Base-by-base conservation (phyloP, 2,888 invertebrate species). In the Seladonia tumulorum region DNA sequence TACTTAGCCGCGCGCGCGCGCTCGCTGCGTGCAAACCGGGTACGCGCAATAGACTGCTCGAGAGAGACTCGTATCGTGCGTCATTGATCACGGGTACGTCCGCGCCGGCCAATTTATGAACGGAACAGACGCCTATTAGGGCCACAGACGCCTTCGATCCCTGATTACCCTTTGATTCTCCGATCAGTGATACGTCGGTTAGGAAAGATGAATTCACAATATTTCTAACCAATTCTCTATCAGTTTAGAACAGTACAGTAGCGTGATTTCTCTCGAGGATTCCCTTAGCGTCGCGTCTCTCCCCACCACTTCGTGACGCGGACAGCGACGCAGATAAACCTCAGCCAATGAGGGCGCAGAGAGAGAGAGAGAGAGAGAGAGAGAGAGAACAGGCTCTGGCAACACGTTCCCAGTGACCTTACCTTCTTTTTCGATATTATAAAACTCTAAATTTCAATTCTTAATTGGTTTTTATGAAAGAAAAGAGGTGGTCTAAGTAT, bases 31-130 rank as follows among this genome's bases (percentile, higher is more conserved):
- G 47, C 53, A 45, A 14, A 53, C 57, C 57, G 79, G 66, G 70
- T 47, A 77, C 63, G 82, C 70, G 75, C 71, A 79, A 82, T 86
- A 84, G 76, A 14, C 73, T 72, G 25, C 66, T 68, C 77, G 66
- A 72, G 75, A 60, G 66, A 72, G 75, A 60, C 57, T 22, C 42
- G 70, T 82, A 79, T 81, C 82, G 74, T 42, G 82, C 66, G 72
- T 80, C 85, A 87, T 90, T 88, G 84, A 90, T 90, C 90, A 81
- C 72, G n/a, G 66, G 14, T 35, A 68, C 79, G 85, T 73, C 83
- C 35, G 39, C 63, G 25, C 42, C 77, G 42, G 73, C 79, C 83
- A 74, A 84, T 91, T 83, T 82, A 84, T 76, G 74, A 80, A 25
- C 83, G 49, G 81, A 83, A n/a, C n/a, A n/a, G n/a, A n/a, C n/a